Percentiles rank a stretch among this genome's conserved stretches.
Conservation (phyloP, 2,888 invertebrate genomes). For the Beris chalybata region DNA sequence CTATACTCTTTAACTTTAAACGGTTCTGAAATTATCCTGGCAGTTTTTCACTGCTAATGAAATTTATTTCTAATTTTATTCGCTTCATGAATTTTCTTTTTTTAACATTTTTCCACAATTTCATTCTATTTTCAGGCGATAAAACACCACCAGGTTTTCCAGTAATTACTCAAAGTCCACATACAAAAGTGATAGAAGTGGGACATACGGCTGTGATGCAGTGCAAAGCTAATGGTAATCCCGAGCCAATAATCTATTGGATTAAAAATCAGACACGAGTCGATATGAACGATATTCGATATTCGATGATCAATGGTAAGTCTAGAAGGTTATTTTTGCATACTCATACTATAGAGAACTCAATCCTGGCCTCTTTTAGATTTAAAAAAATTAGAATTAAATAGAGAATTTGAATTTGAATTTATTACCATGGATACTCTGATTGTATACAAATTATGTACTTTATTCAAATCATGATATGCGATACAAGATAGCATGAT, state of each 20-base stretch:
- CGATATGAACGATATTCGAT: slow-evolving; percentile 81
- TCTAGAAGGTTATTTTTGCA: slow-evolving; percentile 29
- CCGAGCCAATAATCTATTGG: slow-evolving; percentile 85
- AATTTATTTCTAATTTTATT: too few relatives aligned
- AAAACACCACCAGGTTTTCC: slow-evolving; percentile 93
- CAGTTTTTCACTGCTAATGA: too few relatives aligned
- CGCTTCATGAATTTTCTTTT: too few relatives aligned
- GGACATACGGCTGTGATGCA: slow-evolving; percentile 88
- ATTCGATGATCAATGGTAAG: slow-evolving; percentile 79
- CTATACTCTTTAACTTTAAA: too few relatives aligned
- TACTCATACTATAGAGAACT: too few relatives aligned
- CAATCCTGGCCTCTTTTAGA: background rate
- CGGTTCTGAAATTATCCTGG: too few relatives aligned
- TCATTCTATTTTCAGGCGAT: slow-evolving; percentile 61
- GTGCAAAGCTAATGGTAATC: slow-evolving; percentile 86
- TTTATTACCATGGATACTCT: too few relatives aligned
- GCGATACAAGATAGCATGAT: too few relatives aligned
- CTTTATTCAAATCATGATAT: too few relatives aligned
- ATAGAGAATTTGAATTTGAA: too few relatives aligned
- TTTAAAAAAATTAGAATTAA: too few relatives aligned
- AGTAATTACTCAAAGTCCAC: slow-evolving; percentile 81
- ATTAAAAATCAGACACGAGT: slow-evolving; percentile 90
- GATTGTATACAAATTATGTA: too few relatives aligned
- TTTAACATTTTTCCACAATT: background rate
- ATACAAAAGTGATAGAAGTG: slow-evolving; percentile 93